These are phyloP conservation scores for Porites divaricata DNA, from an alignment of 92 coral and sea anemone species.

Conservation along the genomic window DNA sequence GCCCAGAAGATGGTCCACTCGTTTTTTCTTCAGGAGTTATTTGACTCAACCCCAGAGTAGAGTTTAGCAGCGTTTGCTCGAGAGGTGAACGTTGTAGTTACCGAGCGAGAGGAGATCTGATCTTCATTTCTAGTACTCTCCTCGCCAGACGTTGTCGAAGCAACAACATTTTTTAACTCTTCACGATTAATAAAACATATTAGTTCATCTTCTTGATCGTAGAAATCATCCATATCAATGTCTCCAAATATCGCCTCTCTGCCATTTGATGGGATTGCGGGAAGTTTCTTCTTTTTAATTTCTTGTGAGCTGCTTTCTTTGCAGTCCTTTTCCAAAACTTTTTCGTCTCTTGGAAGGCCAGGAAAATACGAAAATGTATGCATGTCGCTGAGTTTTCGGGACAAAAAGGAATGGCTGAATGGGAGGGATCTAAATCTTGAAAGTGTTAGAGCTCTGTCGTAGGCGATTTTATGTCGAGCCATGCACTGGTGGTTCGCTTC, in stretches of 20 bases:
- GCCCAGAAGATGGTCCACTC: no score
- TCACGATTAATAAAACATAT: conserved; percentile 74
- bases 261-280: conserved; percentile 20
- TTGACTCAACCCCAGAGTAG: background rate
- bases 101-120: conserved; percentile 9
- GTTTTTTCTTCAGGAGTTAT: background rate
- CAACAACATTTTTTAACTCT: conserved; percentile 62
- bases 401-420: conserved; percentile 47
- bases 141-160: conserved; percentile 47
- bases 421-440: conserved; percentile 83
- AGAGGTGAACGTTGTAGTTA: conserved; percentile 15
- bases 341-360: conserved; percentile 58
- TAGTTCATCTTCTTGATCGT: conserved; percentile 77
- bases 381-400: conserved; percentile 48
- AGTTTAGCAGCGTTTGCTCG: conserved; percentile 6
- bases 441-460: conserved; percentile 75
- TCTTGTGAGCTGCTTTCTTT: background rate
- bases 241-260: conserved; percentile 76
- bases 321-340: conserved; percentile 30
- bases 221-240: conserved; percentile 85
- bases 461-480: conserved; percentile 72
- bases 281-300: conserved; percentile 19
- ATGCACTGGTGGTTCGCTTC: conserved; percentile 70
- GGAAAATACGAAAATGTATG: conserved; percentile 75
- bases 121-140: conserved; percentile 27